Conservation (phyloP, 2,888 invertebrate species). For the Phymatocera aterrima region DNA sequence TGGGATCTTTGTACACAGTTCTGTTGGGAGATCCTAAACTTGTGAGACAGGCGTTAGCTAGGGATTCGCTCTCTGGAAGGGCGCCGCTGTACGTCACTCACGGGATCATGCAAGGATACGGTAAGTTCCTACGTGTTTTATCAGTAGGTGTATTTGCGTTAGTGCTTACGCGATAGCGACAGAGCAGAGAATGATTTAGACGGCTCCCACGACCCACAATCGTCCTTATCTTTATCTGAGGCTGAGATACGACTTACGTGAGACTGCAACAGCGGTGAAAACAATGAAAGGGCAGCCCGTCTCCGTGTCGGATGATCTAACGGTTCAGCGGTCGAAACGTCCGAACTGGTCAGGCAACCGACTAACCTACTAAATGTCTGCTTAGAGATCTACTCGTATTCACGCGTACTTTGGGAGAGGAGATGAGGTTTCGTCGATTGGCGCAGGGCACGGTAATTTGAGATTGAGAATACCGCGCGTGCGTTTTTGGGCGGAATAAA, state of each 20-base stretch:
- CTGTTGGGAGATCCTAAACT: constrained; percentile 86
- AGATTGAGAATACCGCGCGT: too few relatives aligned
- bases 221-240: constrained; percentile 1
- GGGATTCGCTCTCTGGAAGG: constrained; percentile 84
- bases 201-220: constrained; percentile 1
- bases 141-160: too few relatives aligned
- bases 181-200: not conserved
- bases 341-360: constrained; percentile 59
- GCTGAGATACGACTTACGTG: constrained; percentile 17
- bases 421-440: not conserved
- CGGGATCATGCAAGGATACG: constrained; percentile 91
- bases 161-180: too few relatives aligned
- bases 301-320: constrained; percentile 60
- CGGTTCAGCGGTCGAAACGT: constrained; percentile 61
- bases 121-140: too few relatives aligned
- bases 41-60: constrained; percentile 84
- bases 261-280: constrained; percentile 39
- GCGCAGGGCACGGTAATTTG: too few relatives aligned
- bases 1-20: constrained; percentile 87
- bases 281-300: constrained; percentile 59
- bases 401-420: not conserved
- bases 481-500: too few relatives aligned
- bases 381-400: constrained; percentile 23
- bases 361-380: constrained; percentile 66
- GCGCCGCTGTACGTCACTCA: constrained; percentile 91